phyloP scores from a whole-genome alignment of 2,113 vertebrate genomes.

The Albula goreensis region DNA sequence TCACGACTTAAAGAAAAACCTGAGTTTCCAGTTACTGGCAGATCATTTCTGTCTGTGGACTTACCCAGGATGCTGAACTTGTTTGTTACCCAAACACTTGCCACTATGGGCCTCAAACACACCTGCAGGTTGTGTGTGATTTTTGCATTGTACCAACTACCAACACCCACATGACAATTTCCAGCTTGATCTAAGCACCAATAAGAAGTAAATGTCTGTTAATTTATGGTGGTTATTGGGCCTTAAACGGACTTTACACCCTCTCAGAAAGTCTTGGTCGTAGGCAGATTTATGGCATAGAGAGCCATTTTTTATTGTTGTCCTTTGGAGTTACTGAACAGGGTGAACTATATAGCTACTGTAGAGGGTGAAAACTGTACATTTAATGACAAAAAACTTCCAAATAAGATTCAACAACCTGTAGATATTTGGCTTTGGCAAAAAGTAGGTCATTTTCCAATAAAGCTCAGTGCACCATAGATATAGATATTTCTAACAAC shows the following conservation, averaged over 20 bases:
- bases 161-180: neutral
- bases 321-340: neutral
- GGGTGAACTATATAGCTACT: neutral
- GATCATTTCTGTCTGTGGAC: neutral
- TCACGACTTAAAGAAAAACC: neutral
- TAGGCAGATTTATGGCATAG: neutral
- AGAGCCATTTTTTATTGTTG: neutral
- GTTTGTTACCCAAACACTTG: neutral
- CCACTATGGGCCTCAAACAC: neutral
- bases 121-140: neutral
- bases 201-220: neutral
- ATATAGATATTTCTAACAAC: neutral
- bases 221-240: neutral
- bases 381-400: neutral
- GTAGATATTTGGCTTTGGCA: too few relatives aligned
- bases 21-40: constrained; percentile 7
- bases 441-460: neutral
- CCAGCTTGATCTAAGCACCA: neutral
- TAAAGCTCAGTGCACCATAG: neutral
- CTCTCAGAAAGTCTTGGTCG: neutral
- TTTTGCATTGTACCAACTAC: neutral
- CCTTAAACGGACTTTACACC: constrained; percentile 18
- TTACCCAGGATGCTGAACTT: neutral
- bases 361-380: neutral
- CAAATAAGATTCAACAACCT: neutral